Evolutionary conservation across 2,888 invertebrate species (phyloP).

Genomic region (Dolichomitus sp.): DNA sequence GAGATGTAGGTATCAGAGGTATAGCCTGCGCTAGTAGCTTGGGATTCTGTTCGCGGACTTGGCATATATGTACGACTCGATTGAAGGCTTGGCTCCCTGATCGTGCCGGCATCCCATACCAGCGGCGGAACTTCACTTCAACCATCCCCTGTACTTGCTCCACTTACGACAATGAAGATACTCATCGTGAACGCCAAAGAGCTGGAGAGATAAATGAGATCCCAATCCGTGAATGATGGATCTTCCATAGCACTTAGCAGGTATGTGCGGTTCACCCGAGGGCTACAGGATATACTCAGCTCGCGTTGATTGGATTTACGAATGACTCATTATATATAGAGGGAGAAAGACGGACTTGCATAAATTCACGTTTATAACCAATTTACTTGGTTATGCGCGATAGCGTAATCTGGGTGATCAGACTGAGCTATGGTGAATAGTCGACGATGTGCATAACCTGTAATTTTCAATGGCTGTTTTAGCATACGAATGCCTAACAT

Average conservation of each 20-base stretch:
- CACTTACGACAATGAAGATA: conserved; percentile 55
- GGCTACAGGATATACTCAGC: not conserved
- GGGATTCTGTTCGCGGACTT: conserved; percentile 71
- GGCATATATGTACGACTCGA: conserved; percentile 71
- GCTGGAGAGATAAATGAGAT: conserved; percentile 23
- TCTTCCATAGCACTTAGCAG: conserved; percentile 48
- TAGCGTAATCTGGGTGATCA: too few species aligned
- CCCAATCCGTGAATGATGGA: conserved; percentile 50
- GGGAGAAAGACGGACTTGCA: not conserved
- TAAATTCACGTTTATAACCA: too few species aligned
- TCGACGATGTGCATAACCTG: too few species aligned
- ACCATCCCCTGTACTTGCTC: conserved; percentile 34
- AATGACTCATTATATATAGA: conserved; percentile 11
- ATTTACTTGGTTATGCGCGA: too few species aligned
- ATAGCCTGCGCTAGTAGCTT: conserved; percentile 45
- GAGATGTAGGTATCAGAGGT: conserved; percentile 1
- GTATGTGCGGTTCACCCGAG: conserved; percentile 20
- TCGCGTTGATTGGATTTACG: conserved; percentile 21
- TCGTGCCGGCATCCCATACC: conserved; percentile 52
- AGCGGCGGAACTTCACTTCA: conserved; percentile 40
- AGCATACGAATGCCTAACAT: too few species aligned
- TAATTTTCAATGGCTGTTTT: too few species aligned
- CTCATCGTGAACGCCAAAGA: conserved; percentile 29
- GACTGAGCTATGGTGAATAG: too few species aligned
- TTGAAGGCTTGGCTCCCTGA: conserved; percentile 61